Conservation (phyloP, 2,888 invertebrate genomes). For the Archips crataeganus region DNA sequence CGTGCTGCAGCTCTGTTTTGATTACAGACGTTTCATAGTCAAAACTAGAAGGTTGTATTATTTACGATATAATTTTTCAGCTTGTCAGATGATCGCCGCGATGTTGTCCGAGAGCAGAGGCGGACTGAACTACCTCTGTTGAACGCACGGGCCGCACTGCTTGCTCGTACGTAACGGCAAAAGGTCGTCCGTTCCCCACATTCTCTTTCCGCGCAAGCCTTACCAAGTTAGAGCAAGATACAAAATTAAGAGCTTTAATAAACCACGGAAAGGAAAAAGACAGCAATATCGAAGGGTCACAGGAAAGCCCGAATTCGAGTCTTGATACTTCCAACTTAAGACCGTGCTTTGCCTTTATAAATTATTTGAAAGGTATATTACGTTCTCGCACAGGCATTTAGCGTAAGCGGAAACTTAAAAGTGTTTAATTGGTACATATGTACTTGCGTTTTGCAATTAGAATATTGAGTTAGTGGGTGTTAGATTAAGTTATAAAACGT, state of each 20-base stretch:
- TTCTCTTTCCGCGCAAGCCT: constrained; percentile 86
- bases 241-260: constrained; percentile 54
- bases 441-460: constrained; percentile 39
- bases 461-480: neutral
- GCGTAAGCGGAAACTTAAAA: constrained; percentile 55
- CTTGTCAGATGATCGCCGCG: constrained; percentile 71
- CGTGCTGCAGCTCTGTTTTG: constrained; percentile 53
- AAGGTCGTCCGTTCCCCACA: constrained; percentile 86
- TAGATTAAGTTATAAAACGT: neutral
- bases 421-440: constrained; percentile 61
- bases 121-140: constrained; percentile 71
- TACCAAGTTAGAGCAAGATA: constrained; percentile 76
- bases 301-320: constrained; percentile 82
- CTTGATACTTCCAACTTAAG: constrained; percentile 83
- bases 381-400: constrained; percentile 75
- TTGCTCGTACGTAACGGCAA: constrained; percentile 82
- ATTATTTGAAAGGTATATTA: constrained; percentile 79
- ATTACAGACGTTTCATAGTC: constrained; percentile 76
- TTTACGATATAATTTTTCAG: constrained; percentile 84
- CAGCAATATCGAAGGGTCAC: constrained; percentile 67
- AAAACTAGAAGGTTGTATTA: constrained; percentile 81
- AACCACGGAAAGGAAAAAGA: constrained; percentile 61
- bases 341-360: constrained; percentile 80
- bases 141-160: constrained; percentile 84
- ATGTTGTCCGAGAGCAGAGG: constrained; percentile 54